Evolutionary conservation across 2,797 vertebrate species (phyloP).

Genomic region (Coluber constrictor): DNA sequence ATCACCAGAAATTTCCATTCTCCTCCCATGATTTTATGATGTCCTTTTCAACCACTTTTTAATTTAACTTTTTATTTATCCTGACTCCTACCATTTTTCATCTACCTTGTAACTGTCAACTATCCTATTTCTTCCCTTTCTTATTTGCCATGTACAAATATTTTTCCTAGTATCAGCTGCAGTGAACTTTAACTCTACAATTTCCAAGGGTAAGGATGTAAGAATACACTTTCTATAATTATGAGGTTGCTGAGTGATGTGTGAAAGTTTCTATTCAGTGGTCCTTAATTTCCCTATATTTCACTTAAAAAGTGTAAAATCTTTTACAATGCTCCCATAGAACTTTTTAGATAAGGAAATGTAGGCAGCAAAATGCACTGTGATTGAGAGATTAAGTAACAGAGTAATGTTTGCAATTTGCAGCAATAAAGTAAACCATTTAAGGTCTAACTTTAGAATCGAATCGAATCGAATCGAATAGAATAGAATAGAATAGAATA

Average conservation of each 20-base stretch:
- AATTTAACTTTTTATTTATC: not conserved
- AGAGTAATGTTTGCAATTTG: not conserved
- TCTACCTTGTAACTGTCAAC: not conserved
- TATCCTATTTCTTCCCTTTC: not conserved
- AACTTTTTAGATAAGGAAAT: not conserved
- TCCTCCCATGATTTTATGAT: not conserved
- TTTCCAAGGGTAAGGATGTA: not conserved
- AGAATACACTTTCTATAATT: not conserved
- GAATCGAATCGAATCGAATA: too few relatives aligned
- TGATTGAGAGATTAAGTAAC: not conserved
- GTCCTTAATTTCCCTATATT: not conserved
- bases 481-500: too few relatives aligned
- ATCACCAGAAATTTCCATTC: not conserved
- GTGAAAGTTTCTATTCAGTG: not conserved
- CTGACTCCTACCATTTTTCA: not conserved
- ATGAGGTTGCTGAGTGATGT: not conserved
- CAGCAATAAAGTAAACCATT: not conserved
- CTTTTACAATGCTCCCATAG: not conserved
- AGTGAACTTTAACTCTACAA: not conserved
- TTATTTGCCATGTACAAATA: not conserved
- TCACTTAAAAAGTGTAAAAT: not conserved
- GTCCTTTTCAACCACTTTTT: not conserved
- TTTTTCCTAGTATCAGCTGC: not conserved
- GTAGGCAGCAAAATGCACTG: not conserved
- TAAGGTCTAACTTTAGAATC: not conserved